phyloP scores from a whole-genome alignment of 1,140 invertebrate genomes.

The Macrocentrus cingulum region DNA sequence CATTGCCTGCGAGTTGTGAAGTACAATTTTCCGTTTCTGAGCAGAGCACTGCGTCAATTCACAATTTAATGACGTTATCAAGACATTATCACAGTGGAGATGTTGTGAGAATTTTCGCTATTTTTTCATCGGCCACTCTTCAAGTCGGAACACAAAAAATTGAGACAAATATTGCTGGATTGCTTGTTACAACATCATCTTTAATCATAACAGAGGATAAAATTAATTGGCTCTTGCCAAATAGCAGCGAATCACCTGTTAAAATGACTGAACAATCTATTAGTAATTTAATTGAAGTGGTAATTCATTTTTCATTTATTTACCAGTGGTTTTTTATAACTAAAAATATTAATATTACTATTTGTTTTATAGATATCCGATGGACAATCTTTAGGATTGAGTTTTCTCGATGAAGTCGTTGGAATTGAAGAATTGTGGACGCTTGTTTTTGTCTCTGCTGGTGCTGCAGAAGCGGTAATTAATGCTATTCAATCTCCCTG shows the following conservation, averaged over 20 bases:
- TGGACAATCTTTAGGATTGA: conserved; percentile 38
- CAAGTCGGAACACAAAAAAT: conserved; percentile 41
- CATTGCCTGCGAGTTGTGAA: conserved; percentile 52
- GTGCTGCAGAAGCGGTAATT: conserved; percentile 48
- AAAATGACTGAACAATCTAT: conserved; percentile 52
- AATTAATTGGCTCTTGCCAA: conserved; percentile 52
- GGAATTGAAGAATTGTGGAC: conserved; percentile 48
- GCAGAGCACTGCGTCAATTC: conserved; percentile 41
- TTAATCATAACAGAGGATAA: conserved; percentile 49
- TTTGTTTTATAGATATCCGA: conserved; percentile 44
- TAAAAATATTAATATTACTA: no score
- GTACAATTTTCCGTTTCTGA: conserved; percentile 51
- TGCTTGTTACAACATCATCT: conserved; percentile 44
- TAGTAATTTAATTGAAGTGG: conserved; percentile 61
- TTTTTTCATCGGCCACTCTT: conserved; percentile 50
- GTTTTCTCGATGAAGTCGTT: conserved; percentile 49
- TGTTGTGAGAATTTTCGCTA: conserved; percentile 50
- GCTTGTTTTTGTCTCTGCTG: conserved; percentile 43
- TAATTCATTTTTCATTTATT: conserved; percentile 41
- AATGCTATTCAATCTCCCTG: conserved; percentile 52
- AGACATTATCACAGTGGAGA: conserved; percentile 43
- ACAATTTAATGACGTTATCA: conserved; percentile 35
- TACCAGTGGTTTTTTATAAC: no score
- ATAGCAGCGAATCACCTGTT: conserved; percentile 38
- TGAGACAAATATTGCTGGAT: conserved; percentile 45